Evolutionary conservation across 2,113 vertebrate species (phyloP), one percentile per base, ranked within the genome.

Genomic region (Noturus placidus): DNA sequence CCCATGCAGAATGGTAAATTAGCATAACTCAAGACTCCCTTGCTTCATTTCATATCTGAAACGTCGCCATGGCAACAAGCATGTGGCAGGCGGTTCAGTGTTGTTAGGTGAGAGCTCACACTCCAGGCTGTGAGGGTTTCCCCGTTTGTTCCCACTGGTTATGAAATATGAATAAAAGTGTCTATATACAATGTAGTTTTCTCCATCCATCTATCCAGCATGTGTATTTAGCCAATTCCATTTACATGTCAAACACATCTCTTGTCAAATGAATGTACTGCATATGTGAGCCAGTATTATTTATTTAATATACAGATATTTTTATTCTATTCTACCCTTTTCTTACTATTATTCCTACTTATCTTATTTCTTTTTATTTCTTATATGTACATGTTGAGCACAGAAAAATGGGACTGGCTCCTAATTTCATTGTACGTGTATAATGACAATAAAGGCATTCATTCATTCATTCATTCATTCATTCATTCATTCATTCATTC

Each of bases 1-100:
- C 79, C 80, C 59, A 91, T 83, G 63, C 88, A 72, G 50, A 92
- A 85, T 88, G 87, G 84, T 89, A 90, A 90, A 89, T 92, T 87
- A 89, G 83, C 86, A 83, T 91, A 86, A 80, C 30, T 86, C 79
- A 89, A 83, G 77, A 89, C 67, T 89, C 57, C 87, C 77, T 56
- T 72, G 86, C 86, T 85, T 90, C 86, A 89, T 87, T 54, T 88
- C 87, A 80, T 92, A 90, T 90, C 89, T 91, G 91, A 92, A 89
- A 90, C 89, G 93, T 95, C 93, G 89, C 94, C 92, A 95, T 95
- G 93, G 91, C 93, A 93, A 95, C 94, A 91, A 46, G 74, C 85
- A 86, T 90, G 89, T 87, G 87, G 85, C 61, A 30, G 91, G 87
- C 91, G 91, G 90, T 91, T 90, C 91, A 77, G 92, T 91, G 91